phyloP scores from a whole-genome alignment of 2,888 invertebrate genomes.

The Machimus atricapillus region DNA sequence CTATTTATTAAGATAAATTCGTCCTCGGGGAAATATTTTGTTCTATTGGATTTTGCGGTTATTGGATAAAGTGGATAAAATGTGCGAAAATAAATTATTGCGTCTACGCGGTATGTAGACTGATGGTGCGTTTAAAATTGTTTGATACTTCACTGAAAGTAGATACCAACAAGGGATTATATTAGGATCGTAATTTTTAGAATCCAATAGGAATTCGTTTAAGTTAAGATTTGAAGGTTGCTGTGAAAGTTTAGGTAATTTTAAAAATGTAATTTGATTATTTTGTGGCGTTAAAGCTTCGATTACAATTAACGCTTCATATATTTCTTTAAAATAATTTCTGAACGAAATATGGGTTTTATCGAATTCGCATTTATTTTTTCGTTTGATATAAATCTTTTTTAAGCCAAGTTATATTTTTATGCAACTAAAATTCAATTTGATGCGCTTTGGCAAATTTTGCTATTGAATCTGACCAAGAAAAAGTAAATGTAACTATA shows the following conservation, averaged over 20 bases:
- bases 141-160: not conserved
- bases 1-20: constrained; percentile 27
- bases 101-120: not conserved
- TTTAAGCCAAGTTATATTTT: no score
- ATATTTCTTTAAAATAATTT: not conserved
- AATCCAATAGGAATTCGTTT: not conserved
- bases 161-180: not conserved
- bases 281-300: not conserved
- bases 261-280: not conserved
- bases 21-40: not conserved
- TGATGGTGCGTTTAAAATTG: not conserved
- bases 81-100: constrained; percentile 11
- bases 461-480: no score
- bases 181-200: not conserved
- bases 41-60: constrained; percentile 14
- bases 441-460: no score
- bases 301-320: not conserved
- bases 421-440: no score
- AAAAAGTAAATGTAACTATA: no score
- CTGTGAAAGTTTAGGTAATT: not conserved
- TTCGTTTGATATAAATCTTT: no score
- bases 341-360: no score
- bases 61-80: not conserved
- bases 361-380: no score
- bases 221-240: not conserved